Percentiles rank a stretch among this genome's conserved stretches.
Conservation (phyloP, 2,888 invertebrate genomes). For the Resseliella maxima region DNA sequence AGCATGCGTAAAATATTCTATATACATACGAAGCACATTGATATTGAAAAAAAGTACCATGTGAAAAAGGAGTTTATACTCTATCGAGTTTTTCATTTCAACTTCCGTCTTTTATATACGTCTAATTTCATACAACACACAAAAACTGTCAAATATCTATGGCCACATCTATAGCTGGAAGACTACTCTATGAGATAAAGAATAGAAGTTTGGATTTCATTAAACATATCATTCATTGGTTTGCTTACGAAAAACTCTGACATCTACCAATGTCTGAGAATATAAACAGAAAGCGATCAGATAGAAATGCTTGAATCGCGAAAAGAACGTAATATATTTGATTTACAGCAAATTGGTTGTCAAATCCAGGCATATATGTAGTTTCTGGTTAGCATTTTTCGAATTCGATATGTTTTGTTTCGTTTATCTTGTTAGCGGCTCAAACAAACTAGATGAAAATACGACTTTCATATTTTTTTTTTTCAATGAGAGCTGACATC, state of each 20-base stretch:
- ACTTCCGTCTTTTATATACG: too few relatives aligned
- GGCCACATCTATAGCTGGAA: too few relatives aligned
- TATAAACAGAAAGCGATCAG: background rate
- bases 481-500: background rate
- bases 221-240: background rate
- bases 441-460: background rate
- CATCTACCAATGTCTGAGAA: background rate
- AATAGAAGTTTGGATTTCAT: too few relatives aligned
- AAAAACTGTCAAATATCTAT: too few relatives aligned
- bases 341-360: constrained; percentile 19
- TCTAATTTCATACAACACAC: too few relatives aligned
- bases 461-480: background rate
- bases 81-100: too few relatives aligned
- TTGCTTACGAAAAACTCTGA: background rate
- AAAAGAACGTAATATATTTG: background rate
- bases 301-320: background rate
- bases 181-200: too few relatives aligned
- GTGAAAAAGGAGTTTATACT: too few relatives aligned
- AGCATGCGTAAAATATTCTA: too few relatives aligned
- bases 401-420: background rate
- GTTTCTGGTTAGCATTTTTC: background rate
- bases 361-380: constrained; percentile 5
- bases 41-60: too few relatives aligned
- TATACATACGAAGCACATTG: too few relatives aligned
- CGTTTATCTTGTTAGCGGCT: background rate